Conservation (phyloP, 2,113 vertebrate species). For the Tautogolabrus adspersus region DNA sequence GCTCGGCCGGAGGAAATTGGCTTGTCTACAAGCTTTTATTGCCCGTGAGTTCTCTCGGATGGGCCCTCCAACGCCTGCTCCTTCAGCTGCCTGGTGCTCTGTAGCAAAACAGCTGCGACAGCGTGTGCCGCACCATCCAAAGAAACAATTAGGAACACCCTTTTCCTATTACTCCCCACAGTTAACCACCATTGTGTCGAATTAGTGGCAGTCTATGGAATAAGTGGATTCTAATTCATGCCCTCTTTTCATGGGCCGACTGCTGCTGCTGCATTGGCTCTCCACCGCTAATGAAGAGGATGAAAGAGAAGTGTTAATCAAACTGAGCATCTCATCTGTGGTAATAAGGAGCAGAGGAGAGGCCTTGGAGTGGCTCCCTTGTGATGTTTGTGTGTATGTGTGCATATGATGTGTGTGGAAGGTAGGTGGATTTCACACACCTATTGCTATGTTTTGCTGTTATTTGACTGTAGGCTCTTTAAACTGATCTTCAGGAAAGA, state of each 20-base stretch:
- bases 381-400: constrained; percentile 33
- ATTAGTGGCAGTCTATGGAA: constrained; percentile 62
- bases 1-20: constrained; percentile 79
- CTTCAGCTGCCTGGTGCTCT: constrained; percentile 25
- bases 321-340: constrained; percentile 74
- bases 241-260: constrained; percentile 51
- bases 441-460: constrained; percentile 18
- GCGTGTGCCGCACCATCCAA: constrained; percentile 37
- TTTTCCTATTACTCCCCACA: constrained; percentile 70
- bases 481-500: constrained; percentile 22
- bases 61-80: constrained; percentile 35
- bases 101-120: constrained; percentile 68
- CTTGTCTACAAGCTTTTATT: constrained; percentile 69
- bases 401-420: background rate
- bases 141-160: constrained; percentile 75
- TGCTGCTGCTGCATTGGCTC: constrained; percentile 51
- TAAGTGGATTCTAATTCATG: constrained; percentile 78
- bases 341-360: constrained; percentile 63
- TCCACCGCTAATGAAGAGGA: constrained; percentile 76
- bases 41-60: constrained; percentile 45
- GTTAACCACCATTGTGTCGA: constrained; percentile 65
- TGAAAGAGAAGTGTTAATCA: constrained; percentile 79
- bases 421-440: constrained; percentile 18
- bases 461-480: background rate
- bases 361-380: constrained; percentile 55